A percentile compares a stretch with the other conserved stretches of the same genome.
phyloP scores from a whole-genome alignment of 2,888 invertebrate genomes.

The Biston betularia region DNA sequence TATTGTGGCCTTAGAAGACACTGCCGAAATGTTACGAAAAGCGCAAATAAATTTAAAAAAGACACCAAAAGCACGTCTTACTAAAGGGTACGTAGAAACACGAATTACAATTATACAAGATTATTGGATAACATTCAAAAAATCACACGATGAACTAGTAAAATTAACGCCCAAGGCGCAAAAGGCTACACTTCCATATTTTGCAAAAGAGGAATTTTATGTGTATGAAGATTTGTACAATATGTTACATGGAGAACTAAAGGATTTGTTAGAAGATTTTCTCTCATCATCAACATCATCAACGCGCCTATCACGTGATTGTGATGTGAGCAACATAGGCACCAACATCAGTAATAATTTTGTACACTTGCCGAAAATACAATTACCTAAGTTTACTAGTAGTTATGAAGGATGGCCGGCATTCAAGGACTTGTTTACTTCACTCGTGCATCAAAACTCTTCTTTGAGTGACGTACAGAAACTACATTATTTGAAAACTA shows the following conservation, averaged over 20 bases:
- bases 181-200: neutral
- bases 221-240: neutral
- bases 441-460: neutral
- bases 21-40: neutral
- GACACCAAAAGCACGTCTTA: neutral
- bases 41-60: neutral
- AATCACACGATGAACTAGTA: neutral
- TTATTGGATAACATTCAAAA: neutral
- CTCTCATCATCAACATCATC: neutral
- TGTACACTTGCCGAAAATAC: neutral
- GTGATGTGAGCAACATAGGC: neutral
- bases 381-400: neutral
- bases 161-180: neutral
- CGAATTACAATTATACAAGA: neutral
- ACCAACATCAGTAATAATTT: neutral
- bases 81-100: neutral
- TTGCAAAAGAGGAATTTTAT: neutral
- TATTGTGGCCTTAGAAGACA: neutral
- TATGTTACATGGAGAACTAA: neutral
- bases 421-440: neutral
- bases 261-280: neutral
- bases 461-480: slow-evolving; percentile 1
- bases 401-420: neutral
- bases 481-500: neutral
- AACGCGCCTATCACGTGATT: neutral